Base-by-base conservation (phyloP, 2,113 vertebrate genomes). In the Galeopterus variegatus region DNA sequence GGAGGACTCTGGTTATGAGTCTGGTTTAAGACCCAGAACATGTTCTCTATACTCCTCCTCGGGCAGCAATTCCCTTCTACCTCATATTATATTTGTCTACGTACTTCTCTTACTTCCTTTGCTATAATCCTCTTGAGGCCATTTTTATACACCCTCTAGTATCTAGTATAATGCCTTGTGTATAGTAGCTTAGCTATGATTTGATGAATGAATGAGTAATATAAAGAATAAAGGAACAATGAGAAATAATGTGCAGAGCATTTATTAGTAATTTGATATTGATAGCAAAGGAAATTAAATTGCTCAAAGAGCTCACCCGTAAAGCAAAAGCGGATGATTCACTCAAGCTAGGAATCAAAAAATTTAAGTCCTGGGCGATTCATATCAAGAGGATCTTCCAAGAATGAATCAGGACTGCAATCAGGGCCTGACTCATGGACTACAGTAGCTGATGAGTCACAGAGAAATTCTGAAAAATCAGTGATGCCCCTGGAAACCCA, bases 251-350 rank as follows among this genome's bases (percentile, higher is more conserved):
- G 26, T 62, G 26, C 52, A 76, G 36, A 60, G 1, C 18, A n/a
- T 87, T 84, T 91, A 48, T 82, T 84, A 56, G 76, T 70, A 92
- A 72, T 72, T 60, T 81, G 15, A 41, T 70, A 76, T n/a, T 54
- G 36, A 90, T 58, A 93, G 17, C 17, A 88, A 93, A 58, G 1
- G 18, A 48, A 81, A 81, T 88, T 89, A 76, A 87, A 23, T 60
- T 86, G 5, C 48, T 31, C 19, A 67, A 31, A 36, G 26, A 72
- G 19, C 36, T 83, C 67, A 77, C 11, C 24, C 21, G 28, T 56
- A 76, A 76, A 31, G 28, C 17, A 58, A 93, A 65, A 83, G 15
- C 17, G 52, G 6, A 86, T 58, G 14, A 33, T 79, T 92, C 48
- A 75, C 2, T 79, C 62, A 73, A 45, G 8, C 50, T 90, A 62